Conservation (phyloP, 2,888 invertebrate species). For the Epinotia ramella region DNA sequence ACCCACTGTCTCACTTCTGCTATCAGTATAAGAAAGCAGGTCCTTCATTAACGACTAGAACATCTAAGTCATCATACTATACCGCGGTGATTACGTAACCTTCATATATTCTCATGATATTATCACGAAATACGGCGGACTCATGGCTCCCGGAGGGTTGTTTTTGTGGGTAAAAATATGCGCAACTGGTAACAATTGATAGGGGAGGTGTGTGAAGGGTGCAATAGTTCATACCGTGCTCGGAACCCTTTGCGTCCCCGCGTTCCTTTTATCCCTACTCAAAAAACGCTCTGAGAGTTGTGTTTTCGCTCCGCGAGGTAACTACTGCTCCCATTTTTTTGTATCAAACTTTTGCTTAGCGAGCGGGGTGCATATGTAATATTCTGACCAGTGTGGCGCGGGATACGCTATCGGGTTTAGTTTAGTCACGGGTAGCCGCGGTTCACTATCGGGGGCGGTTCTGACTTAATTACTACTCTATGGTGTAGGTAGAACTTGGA, state of each 20-base stretch:
- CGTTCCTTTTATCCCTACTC: slow-evolving; percentile 78
- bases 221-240: slow-evolving; percentile 70
- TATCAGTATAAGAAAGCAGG: neutral
- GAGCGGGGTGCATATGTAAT: slow-evolving; percentile 44
- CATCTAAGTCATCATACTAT: neutral
- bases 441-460: neutral
- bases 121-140: slow-evolving; percentile 55
- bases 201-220: slow-evolving; percentile 69
- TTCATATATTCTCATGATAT: slow-evolving; percentile 54
- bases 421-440: slow-evolving; percentile 15
- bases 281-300: slow-evolving; percentile 76
- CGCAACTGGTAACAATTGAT: slow-evolving; percentile 81
- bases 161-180: slow-evolving; percentile 75
- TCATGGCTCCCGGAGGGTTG: slow-evolving; percentile 58
- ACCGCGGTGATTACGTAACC: slow-evolving; percentile 33
- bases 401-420: slow-evolving; percentile 12
- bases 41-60: neutral
- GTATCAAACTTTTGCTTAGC: slow-evolving; percentile 53
- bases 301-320: slow-evolving; percentile 71
- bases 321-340: slow-evolving; percentile 75
- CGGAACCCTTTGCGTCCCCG: slow-evolving; percentile 75
- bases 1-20: neutral
- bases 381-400: slow-evolving; percentile 17
- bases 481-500: neutral
- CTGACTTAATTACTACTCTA: neutral